Percentiles rank a stretch among this genome's conserved stretches.
phyloP scores from a whole-genome alignment of 2,113 vertebrate genomes.

The Rynchops niger region DNA sequence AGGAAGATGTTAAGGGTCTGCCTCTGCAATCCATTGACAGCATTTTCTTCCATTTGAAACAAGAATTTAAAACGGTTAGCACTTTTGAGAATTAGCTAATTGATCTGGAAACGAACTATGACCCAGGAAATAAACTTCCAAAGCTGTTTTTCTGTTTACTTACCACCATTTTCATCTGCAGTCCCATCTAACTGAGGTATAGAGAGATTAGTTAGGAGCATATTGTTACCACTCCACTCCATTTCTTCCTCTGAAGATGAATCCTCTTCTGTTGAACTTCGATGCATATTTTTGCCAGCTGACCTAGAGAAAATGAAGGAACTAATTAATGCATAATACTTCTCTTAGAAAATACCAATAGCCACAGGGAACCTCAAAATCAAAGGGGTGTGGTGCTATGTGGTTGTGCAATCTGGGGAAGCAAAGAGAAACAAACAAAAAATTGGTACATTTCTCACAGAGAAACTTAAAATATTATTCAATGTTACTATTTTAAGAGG shows the following conservation, averaged over 20 bases:
- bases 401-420: background rate
- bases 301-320: conserved; percentile 71
- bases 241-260: conserved; percentile 92
- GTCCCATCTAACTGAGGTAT: conserved; percentile 98
- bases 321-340: background rate
- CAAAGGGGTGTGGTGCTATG: background rate
- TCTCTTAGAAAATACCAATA: background rate
- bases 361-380: background rate
- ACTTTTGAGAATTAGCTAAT: background rate
- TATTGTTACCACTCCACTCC: conserved; percentile 88
- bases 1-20: background rate
- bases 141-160: conserved; percentile 39
- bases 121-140: background rate
- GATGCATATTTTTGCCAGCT: conserved; percentile 76
- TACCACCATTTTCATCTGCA: conserved; percentile 96
- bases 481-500: background rate
- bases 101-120: background rate
- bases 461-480: background rate
- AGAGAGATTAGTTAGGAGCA: conserved; percentile 85
- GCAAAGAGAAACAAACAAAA: background rate
- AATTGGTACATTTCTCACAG: background rate
- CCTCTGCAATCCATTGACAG: background rate
- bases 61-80: background rate
- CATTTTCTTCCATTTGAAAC: background rate
- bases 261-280: conserved; percentile 85